Percentiles rank a stretch among this genome's conserved stretches.
Evolutionary conservation across 2,113 vertebrate species (phyloP).

Genomic region (Phalacrocorax aristotelis): DNA sequence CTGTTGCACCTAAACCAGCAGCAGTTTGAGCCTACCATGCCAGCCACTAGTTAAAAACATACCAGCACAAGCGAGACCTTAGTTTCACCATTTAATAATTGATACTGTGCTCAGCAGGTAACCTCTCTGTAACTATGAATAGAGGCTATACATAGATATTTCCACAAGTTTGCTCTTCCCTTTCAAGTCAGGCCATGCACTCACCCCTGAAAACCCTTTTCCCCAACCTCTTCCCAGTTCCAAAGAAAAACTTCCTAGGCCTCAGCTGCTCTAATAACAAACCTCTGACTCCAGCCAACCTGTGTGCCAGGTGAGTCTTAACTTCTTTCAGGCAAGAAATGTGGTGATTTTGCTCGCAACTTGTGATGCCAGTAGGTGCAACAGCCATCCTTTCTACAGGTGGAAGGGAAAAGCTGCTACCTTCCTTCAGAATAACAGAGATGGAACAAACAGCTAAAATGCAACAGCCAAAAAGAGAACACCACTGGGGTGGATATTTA

Average conservation of each 20-base stretch:
- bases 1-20: not conserved
- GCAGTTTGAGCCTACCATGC: not conserved
- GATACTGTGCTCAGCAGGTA: not conserved
- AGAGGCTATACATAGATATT: not conserved
- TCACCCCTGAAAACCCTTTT: not conserved
- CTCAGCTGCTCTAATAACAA: not conserved
- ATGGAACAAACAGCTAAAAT: not conserved
- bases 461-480: not conserved
- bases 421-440: not conserved
- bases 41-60: not conserved
- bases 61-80: not conserved
- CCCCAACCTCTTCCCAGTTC: not conserved
- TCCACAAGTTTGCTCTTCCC: not conserved
- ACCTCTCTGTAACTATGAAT: not conserved
- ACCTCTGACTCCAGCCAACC: not conserved
- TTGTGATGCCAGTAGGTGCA: not conserved
- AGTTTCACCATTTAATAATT: not conserved
- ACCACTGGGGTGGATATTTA: not conserved
- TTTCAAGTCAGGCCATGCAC: not conserved
- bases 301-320: not conserved
- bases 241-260: not conserved
- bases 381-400: not conserved
- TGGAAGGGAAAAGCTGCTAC: not conserved
- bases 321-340: not conserved
- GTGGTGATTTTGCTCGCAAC: not conserved